Base-by-base conservation (phyloP, 2,797 vertebrate species). In the Tauraco hartlaubi region DNA sequence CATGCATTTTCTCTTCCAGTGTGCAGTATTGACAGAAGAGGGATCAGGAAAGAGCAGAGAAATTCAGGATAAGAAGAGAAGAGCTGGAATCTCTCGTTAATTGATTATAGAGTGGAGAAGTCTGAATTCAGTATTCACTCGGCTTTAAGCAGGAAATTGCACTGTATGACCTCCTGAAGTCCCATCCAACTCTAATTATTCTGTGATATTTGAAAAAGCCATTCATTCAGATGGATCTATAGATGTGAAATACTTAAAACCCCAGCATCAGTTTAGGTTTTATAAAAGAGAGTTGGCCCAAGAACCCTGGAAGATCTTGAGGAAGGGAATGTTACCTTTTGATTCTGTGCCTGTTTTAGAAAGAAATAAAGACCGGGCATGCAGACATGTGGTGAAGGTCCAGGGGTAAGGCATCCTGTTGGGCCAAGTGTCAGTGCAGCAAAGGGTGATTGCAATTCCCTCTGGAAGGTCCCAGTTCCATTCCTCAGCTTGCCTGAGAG, bases 311-410 rank as follows among this genome's bases (percentile, higher is more conserved):
- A 73, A 63, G 23, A 66, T 5, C 7, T 31, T 55, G 29, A 69
- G 20, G 25, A 85, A 67, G 7, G 33, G 21, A 69, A 18, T 5
- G 3, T 37, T 59, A 4, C 15, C 0, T 0, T 61, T 85, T 37
- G 1, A 16, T 76, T 76, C 35, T 67, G 4, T 67, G 66, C 9
- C 14, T 82, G 4, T 33, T 78, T 69, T 31, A 71, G 35, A 35
- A 89, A 76, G 35, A 82, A 78, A n/a, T 54, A 21, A 49, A 54
- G 26, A 64, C 12, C 63, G 12, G 6, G 1, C 8, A 11, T 44
- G 15, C 9, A 62, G 31, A 31, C 8, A 3, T 15, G 22, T 11
- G 4, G 2, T 63, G 9, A 16, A 74, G 39, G 25, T 51, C 28
- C 15, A 22, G 22, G 21, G 11, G 8, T 35, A 68, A 75, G 29